Evolutionary conservation across 2,888 invertebrate species (phyloP).

Genomic region (Synanthedon tipuliformis): DNA sequence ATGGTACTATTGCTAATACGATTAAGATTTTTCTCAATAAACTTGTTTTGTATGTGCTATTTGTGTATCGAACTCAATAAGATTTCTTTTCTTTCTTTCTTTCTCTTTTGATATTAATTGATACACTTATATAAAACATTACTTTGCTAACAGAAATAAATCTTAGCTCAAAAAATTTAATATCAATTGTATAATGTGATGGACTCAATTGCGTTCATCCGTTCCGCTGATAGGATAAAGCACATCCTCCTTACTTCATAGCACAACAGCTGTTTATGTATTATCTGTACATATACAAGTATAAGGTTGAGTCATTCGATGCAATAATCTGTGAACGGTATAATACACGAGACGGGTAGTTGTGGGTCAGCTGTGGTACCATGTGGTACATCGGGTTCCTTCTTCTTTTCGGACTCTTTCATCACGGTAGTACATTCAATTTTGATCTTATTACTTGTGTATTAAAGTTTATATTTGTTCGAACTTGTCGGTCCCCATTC

Average conservation of each 20-base stretch:
- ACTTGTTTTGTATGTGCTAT: too few species aligned
- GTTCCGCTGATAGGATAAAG: conserved; percentile 10
- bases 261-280: conserved; percentile 8
- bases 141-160: not conserved
- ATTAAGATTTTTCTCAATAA: too few species aligned
- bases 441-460: too few species aligned
- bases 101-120: not conserved
- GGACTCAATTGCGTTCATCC: conserved; percentile 29
- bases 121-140: not conserved
- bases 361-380: conserved; percentile 12
- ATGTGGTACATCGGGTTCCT: conserved; percentile 15
- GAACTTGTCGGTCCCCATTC: too few species aligned
- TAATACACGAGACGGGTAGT: conserved; percentile 12
- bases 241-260: conserved; percentile 21
- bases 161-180: not conserved
- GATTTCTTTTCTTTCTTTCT: too few species aligned
- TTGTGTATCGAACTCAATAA: too few species aligned
- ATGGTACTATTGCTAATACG: too few species aligned
- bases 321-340: conserved; percentile 6
- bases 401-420: conserved; percentile 27
- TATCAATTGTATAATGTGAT: conserved; percentile 18
- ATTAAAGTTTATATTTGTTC: too few species aligned
- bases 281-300: not conserved
- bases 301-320: conserved; percentile 1
- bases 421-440: conserved; percentile 22